phyloP scores from a whole-genome alignment of 2,113 vertebrate species.

The Synodontis membranacea region DNA sequence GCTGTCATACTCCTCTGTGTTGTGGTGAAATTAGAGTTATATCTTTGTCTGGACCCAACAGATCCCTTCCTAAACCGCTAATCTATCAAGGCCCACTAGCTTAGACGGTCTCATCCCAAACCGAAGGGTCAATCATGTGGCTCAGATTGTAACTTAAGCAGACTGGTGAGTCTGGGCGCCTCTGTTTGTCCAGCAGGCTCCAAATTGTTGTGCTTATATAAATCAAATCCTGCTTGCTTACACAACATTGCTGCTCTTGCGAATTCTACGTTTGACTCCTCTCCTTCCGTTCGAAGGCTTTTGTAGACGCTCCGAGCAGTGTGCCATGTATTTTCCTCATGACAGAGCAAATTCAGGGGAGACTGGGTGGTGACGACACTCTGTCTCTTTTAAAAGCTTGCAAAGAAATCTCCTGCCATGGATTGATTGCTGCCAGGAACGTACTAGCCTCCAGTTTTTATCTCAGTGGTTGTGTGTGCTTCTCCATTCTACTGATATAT shows the following conservation, averaged over 20 bases:
- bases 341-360: conserved; percentile 2
- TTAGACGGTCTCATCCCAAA: neutral
- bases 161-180: neutral
- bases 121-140: neutral
- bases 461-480: neutral
- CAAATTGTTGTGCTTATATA: neutral
- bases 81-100: neutral
- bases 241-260: neutral
- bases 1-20: conserved; percentile 5
- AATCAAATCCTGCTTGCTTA: conserved; percentile 8
- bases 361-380: neutral
- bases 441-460: neutral
- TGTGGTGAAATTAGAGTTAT: neutral
- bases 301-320: neutral
- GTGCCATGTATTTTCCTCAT: conserved; percentile 12
- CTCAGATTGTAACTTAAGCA: neutral
- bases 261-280: conserved; percentile 9
- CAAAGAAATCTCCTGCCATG: neutral
- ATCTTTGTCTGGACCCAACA: conserved; percentile 7
- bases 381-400: neutral
- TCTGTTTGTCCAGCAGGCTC: neutral
- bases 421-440: neutral
- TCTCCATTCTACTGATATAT: conserved; percentile 4
- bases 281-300: neutral
- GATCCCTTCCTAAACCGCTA: conserved; percentile 16